phyloP scores from a whole-genome alignment of 2,888 invertebrate genomes.

The Oligia fasciuncula region DNA sequence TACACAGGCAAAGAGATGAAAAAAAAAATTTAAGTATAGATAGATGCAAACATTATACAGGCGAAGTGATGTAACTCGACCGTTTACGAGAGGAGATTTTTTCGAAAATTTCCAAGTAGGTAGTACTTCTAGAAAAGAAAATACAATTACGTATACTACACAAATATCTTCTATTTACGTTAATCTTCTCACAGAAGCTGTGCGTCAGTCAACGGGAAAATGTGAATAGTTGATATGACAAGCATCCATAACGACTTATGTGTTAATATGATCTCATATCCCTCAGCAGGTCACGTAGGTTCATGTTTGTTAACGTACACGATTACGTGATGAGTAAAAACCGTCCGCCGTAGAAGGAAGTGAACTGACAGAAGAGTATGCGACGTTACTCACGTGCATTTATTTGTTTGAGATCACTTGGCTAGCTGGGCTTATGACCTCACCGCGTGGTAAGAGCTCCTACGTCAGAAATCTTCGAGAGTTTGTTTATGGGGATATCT shows the following conservation, averaged over 20 bases:
- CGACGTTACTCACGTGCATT: constrained; percentile 6
- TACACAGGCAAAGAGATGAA: neutral
- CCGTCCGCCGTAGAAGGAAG: constrained; percentile 5
- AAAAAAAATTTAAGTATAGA: too few relatives aligned
- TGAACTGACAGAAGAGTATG: neutral
- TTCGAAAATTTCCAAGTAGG: neutral
- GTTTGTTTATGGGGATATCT: neutral
- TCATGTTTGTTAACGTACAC: constrained; percentile 18
- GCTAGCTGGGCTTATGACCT: neutral
- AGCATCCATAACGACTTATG: neutral
- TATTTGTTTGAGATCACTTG: neutral
- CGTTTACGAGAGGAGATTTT: neutral
- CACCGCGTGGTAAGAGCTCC: neutral
- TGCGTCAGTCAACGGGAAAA: constrained; percentile 43
- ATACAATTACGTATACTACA: neutral
- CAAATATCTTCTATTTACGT: constrained; percentile 27
- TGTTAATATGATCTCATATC: constrained; percentile 45
- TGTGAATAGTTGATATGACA: constrained; percentile 20
- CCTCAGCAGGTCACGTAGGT: constrained; percentile 42
- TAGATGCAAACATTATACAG: neutral
- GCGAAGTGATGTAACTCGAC: neutral
- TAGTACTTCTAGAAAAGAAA: constrained; percentile 5
- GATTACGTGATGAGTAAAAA: constrained; percentile 26
- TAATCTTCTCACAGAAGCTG: constrained; percentile 14
- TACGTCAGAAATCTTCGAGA: neutral